phyloP scores from a whole-genome alignment of 1,140 invertebrate genomes.

The Papilio xuthus region DNA sequence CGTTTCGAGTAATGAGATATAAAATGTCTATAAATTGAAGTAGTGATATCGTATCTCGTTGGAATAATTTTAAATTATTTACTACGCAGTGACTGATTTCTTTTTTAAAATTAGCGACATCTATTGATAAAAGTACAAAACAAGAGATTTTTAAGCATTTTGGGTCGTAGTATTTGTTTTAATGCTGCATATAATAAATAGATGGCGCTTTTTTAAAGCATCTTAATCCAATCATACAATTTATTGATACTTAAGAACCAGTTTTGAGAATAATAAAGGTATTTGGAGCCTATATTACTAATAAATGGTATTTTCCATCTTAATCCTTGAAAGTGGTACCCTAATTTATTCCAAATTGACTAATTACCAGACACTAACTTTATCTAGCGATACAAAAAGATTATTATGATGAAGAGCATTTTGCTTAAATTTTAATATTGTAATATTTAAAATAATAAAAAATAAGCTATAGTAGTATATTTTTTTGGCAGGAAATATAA shows the following conservation, averaged over 20 bases:
- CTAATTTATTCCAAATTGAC: too few relatives aligned
- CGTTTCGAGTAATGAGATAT: slow-evolving; percentile 57
- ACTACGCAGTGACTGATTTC: slow-evolving; percentile 63
- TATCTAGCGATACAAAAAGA: neutral
- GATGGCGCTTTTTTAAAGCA: slow-evolving; percentile 62
- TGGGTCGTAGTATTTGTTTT: neutral
- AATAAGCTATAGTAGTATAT: neutral
- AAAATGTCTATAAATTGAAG: slow-evolving; percentile 41
- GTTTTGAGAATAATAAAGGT: too few relatives aligned
- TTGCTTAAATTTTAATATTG: neutral
- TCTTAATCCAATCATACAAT: neutral
- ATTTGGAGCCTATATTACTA: too few relatives aligned
- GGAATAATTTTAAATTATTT: slow-evolving; percentile 56
- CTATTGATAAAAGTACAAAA: slow-evolving; percentile 55
- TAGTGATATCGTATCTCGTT: slow-evolving; percentile 56
- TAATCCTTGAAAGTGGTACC: too few relatives aligned
- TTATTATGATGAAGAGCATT: neutral
- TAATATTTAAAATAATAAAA: neutral
- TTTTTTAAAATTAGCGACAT: slow-evolving; percentile 69
- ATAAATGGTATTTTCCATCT: too few relatives aligned
- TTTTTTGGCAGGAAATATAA: neutral
- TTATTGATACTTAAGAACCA: too few relatives aligned
- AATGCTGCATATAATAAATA: slow-evolving; percentile 45
- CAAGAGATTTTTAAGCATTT: neutral
- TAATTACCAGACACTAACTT: neutral